Percentiles rank a stretch among this genome's conserved stretches.
These are phyloP conservation scores for Orius insidiosus DNA, from an alignment of 1,140 invertebrate genomes.

Conservation along the genomic window DNA sequence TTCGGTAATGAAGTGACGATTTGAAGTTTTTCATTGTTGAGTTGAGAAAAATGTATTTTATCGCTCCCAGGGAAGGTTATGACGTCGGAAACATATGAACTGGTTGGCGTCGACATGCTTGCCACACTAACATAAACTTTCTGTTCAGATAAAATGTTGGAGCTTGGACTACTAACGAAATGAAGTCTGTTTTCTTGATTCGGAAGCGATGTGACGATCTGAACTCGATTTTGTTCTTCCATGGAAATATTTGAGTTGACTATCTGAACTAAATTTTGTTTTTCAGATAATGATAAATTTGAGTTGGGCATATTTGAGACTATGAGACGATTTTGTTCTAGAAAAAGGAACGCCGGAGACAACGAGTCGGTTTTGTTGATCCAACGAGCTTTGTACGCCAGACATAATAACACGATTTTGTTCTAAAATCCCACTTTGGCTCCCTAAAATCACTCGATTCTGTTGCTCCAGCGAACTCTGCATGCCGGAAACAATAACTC, in stretches of 20 bases:
- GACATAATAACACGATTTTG: constrained; percentile 16
- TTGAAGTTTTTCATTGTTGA: constrained; percentile 8
- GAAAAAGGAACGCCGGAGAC: constrained; percentile 10
- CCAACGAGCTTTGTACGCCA: constrained; percentile 17
- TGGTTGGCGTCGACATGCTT: not conserved
- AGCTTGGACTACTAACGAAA: constrained; percentile 12
- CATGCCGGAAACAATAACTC: constrained; percentile 16
- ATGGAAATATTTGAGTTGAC: constrained; percentile 16
- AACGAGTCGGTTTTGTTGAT: constrained; percentile 18
- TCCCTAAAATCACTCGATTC: constrained; percentile 9
- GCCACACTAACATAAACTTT: not conserved
- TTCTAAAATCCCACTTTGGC: constrained; percentile 6
- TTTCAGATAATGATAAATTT: constrained; percentile 14
- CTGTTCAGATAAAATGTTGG: constrained; percentile 10
- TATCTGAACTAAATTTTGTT: constrained; percentile 16
- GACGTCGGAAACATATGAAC: not conserved
- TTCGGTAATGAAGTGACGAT: constrained; percentile 10
- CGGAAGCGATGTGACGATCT: constrained; percentile 15
- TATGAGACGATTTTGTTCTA: constrained; percentile 15
- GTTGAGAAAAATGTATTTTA: constrained; percentile 13
- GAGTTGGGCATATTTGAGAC: constrained; percentile 14
- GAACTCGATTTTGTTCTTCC: constrained; percentile 20
- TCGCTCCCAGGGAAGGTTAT: not conserved
- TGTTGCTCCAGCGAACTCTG: constrained; percentile 16
- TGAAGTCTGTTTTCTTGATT: constrained; percentile 15